Conservation (phyloP, 1,140 invertebrate genomes). For the Dufourea novaeangliae region DNA sequence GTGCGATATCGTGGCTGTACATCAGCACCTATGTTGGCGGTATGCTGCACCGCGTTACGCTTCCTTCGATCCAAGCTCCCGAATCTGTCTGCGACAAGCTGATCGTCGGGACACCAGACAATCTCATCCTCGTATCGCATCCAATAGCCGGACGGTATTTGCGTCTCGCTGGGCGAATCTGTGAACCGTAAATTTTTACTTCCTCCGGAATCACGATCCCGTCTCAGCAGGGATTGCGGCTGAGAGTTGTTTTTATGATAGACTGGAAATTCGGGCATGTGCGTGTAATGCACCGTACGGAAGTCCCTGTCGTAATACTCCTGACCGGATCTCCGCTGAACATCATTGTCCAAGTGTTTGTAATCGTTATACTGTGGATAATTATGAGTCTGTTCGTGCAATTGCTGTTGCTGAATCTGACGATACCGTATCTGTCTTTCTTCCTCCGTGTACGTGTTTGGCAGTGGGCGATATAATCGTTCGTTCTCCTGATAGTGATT, state of each 20-base stretch:
- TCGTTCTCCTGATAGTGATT: constrained; percentile 72
- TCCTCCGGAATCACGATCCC: constrained; percentile 42
- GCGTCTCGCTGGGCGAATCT: constrained; percentile 54
- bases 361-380: constrained; percentile 60
- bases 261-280: constrained; percentile 63
- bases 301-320: constrained; percentile 67
- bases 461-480: constrained; percentile 69
- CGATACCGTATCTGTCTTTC: constrained; percentile 72
- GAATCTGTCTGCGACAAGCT: constrained; percentile 79
- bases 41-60: constrained; percentile 77
- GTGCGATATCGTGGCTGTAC: constrained; percentile 70
- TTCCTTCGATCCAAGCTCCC: constrained; percentile 85
- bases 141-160: constrained; percentile 72
- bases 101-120: constrained; percentile 75
- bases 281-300: constrained; percentile 58
- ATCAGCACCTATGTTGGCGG: constrained; percentile 50
- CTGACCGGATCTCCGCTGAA: constrained; percentile 60
- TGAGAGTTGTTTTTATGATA: constrained; percentile 57
- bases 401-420: constrained; percentile 60
- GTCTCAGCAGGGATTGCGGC: constrained; percentile 52
- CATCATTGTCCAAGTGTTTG: constrained; percentile 70
- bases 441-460: constrained; percentile 74
- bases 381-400: constrained; percentile 50
- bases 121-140: constrained; percentile 76
- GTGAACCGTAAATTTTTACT: constrained; percentile 48